These are phyloP conservation scores for Semnornis frantzii DNA, from an alignment of 2,113 vertebrate genomes.

Conservation along the genomic window DNA sequence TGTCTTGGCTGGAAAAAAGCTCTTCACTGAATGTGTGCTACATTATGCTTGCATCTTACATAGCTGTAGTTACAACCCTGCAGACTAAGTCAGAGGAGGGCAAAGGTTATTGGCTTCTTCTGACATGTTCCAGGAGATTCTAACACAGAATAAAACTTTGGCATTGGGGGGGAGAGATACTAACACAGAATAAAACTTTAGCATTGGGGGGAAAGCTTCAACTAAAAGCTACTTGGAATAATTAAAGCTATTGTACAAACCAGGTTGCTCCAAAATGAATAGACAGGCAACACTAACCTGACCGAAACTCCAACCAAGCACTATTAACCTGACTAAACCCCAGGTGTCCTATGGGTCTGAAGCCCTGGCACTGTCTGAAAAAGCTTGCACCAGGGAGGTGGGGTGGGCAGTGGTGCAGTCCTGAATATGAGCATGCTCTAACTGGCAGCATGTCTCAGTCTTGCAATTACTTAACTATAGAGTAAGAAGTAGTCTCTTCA, in stretches of 20 bases:
- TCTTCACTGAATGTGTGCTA: background rate
- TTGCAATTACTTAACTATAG: background rate
- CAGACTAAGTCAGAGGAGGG: background rate
- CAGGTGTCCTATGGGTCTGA: background rate
- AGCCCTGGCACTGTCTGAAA: background rate
- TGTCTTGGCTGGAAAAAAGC: background rate
- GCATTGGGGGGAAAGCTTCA: background rate
- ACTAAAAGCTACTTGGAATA: background rate
- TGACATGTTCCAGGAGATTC: background rate
- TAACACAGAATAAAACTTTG: background rate
- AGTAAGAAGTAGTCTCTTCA: too few relatives aligned
- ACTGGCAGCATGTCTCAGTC: background rate
- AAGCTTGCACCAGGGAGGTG: fast-evolving
- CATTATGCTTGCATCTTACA: background rate
- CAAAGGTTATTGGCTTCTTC: background rate
- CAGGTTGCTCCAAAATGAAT: background rate
- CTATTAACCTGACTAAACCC: background rate
- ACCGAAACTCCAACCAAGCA: background rate
- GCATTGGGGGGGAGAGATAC: background rate
- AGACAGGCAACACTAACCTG: background rate
- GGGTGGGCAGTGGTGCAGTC: background rate
- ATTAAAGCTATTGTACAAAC: background rate
- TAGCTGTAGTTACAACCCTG: background rate
- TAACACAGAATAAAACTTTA: background rate
- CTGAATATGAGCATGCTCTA: fast-evolving